These are phyloP conservation scores for Rhabditoides inermis DNA, from an alignment of 2,888 invertebrate species.

Conservation along the genomic window DNA sequence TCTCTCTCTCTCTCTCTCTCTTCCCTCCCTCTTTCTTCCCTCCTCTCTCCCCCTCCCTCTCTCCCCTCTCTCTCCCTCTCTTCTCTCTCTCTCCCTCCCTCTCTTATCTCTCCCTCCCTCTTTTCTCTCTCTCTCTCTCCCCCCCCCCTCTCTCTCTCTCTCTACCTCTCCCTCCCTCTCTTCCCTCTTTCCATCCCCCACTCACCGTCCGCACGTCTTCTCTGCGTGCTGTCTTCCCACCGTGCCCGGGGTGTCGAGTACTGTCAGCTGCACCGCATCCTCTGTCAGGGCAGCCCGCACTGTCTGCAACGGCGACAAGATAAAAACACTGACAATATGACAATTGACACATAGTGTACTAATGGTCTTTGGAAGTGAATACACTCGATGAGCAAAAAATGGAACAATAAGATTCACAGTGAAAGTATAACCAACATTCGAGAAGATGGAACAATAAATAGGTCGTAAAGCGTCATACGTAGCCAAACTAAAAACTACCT, in stretches of 20 bases:
- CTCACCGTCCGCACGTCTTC: background rate
- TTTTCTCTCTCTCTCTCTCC: background rate
- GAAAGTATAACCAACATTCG: no score
- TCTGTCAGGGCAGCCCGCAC: conserved; percentile 28
- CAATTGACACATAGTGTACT: no score
- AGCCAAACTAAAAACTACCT: no score
- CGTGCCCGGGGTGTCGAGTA: conserved; percentile 86
- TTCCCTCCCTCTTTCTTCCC: background rate
- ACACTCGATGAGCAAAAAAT: no score
- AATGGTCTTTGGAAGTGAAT: no score
- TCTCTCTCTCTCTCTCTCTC: conserved; percentile 1
- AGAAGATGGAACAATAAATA: no score
- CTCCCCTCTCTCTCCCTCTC: conserved; percentile 1
- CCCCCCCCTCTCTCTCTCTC: background rate
- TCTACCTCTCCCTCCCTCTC: conserved; percentile 1
- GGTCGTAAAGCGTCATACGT: no score
- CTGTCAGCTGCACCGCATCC: conserved; percentile 69
- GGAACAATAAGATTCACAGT: no score
- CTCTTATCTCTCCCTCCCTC: background rate
- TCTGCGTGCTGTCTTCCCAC: conserved; percentile 55
- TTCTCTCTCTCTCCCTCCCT: background rate
- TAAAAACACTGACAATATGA: no score
- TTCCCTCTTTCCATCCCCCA: conserved; percentile 1
- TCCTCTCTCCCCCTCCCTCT: background rate
- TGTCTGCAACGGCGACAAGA: conserved; percentile 32